These are phyloP conservation scores for Lobophora halterata DNA, from an alignment of 2,888 invertebrate genomes.

Conservation along the genomic window DNA sequence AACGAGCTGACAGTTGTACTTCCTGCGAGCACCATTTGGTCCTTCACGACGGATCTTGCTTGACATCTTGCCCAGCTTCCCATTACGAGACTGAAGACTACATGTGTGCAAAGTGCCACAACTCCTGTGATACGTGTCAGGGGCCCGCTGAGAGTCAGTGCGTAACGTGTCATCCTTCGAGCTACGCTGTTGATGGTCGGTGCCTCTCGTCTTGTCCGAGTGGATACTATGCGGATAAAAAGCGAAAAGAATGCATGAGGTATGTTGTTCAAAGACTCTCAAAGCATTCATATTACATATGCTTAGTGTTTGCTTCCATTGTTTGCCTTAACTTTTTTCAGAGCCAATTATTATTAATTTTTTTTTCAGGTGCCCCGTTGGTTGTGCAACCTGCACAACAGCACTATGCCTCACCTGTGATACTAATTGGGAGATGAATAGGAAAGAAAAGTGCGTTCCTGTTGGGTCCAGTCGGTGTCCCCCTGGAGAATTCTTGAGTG, in stretches of 20 bases:
- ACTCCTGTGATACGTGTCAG: conserved; percentile 89
- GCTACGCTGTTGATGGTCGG: conserved; percentile 85
- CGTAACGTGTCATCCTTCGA: conserved; percentile 88
- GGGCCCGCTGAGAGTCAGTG: conserved; percentile 90
- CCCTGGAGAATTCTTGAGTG: conserved; percentile 82
- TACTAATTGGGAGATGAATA: conserved; percentile 87
- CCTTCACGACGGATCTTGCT: conserved; percentile 89
- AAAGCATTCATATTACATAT: too few species aligned
- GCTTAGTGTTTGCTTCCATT: too few species aligned
- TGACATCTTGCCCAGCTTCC: conserved; percentile 90
- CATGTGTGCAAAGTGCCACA: conserved; percentile 89
- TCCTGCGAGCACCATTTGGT: conserved; percentile 94
- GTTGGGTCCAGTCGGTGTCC: conserved; percentile 86
- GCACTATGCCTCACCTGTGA: conserved; percentile 88
- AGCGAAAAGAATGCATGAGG: conserved; percentile 89
- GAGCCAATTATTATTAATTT: conserved; percentile 4
- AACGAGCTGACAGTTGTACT: conserved; percentile 90
- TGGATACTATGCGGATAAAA: conserved; percentile 88
- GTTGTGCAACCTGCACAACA: conserved; percentile 88
- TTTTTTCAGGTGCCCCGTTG: conserved; percentile 83
- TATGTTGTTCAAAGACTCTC: conserved; percentile 53
- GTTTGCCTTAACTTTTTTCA: conserved; percentile 2
- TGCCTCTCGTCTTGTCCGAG: conserved; percentile 87
- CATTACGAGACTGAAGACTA: conserved; percentile 94
- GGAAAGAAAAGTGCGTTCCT: conserved; percentile 87